Evolutionary conservation across 2,113 vertebrate species (phyloP).

Genomic region (Paramormyrops kingsleyae): DNA sequence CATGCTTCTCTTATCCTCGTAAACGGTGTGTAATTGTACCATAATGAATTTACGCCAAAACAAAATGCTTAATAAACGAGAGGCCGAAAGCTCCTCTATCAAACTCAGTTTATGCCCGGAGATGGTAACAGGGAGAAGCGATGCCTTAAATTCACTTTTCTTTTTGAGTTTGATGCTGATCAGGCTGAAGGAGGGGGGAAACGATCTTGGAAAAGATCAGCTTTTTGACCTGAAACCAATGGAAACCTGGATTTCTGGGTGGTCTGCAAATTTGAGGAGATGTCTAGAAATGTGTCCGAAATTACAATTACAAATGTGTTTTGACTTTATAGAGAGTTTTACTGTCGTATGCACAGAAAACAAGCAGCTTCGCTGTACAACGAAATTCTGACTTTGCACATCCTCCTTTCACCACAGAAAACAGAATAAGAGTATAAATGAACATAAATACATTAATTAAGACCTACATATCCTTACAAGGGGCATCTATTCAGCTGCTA

Average conservation of each 20-base stretch:
- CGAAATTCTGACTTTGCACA: too few species aligned
- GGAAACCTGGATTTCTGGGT: neutral
- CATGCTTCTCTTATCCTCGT: neutral
- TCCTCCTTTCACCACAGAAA: too few species aligned
- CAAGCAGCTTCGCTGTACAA: too few species aligned
- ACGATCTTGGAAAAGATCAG: neutral
- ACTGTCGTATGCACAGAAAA: too few species aligned
- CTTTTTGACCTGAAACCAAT: neutral
- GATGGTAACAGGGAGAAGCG: neutral
- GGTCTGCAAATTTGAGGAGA: neutral
- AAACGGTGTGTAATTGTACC: neutral
- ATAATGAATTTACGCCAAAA: neutral
- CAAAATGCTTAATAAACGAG: conserved; percentile 9
- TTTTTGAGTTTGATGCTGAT: neutral
- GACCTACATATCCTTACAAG: neutral
- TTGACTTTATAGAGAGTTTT: neutral
- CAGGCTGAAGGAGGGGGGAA: neutral
- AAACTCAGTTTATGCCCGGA: neutral
- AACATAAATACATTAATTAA: too few species aligned
- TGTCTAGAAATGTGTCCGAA: neutral
- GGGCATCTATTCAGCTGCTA: neutral
- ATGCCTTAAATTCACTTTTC: neutral
- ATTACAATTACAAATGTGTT: neutral
- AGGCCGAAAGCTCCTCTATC: neutral
- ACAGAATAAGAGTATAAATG: too few species aligned